A percentile compares a stretch with the other conserved stretches of the same genome.
These are phyloP conservation scores for Schizaphis graminum DNA, from an alignment of 2,888 invertebrate genomes.

Conservation along the genomic window DNA sequence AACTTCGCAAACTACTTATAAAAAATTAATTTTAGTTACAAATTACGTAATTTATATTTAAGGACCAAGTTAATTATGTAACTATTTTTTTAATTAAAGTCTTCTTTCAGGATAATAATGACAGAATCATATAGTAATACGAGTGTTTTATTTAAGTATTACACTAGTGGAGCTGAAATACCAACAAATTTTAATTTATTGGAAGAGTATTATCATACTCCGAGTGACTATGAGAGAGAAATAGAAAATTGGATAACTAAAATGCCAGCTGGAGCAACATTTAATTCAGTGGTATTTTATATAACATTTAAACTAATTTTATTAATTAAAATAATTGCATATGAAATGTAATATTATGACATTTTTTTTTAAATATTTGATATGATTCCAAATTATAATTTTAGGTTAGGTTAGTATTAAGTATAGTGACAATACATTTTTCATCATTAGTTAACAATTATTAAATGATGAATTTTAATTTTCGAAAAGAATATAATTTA, in stretches of 20 bases:
- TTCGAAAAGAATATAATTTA: background rate
- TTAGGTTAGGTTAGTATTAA: background rate
- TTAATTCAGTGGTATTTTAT: slow-evolving; percentile 22
- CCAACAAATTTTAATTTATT: slow-evolving; percentile 36
- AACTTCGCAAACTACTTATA: background rate
- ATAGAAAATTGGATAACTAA: slow-evolving; percentile 36
- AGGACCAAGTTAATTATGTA: background rate
- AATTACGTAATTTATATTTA: background rate
- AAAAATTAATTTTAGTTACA: background rate
- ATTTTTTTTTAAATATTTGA: background rate
- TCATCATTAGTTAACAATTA: background rate
- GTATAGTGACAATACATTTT: background rate
- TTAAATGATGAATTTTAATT: background rate
- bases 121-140: slow-evolving; percentile 34
- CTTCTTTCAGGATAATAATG: slow-evolving; percentile 55
- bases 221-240: background rate
- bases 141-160: slow-evolving; percentile 39
- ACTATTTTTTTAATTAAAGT: background rate
- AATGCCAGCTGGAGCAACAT: slow-evolving; percentile 31
- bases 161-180: slow-evolving; percentile 32
- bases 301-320: background rate
- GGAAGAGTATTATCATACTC: background rate
- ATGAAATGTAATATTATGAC: background rate
- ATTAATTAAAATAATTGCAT: background rate
- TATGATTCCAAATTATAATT: background rate